Evolutionary conservation across 1,140 invertebrate species (phyloP).

Genomic region (silkworm (Bombyx mori)): ASM3026992v2 NC_085134.1:9990001-9990500

Average conservation of each 20-base stretch:
- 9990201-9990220: conserved; percentile 13
- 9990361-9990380: no score
- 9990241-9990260: conserved; percentile 39
- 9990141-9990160: not conserved
- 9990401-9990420: no score
- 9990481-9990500: no score
- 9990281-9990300: no score
- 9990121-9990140: not conserved
- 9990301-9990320: no score
- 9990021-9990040: conserved; percentile 44
- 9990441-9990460: no score
- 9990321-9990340: no score
- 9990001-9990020: conserved; percentile 34
- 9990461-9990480: no score
- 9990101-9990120: conserved; percentile 54
- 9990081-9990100: conserved; percentile 48
- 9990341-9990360: no score
- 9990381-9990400: no score
- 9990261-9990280: no score
- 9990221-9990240: conserved; percentile 29
- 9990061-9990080: conserved; percentile 45
- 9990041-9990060: conserved; percentile 51
- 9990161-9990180: conserved; percentile 21
- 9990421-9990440: no score
- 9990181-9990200: conserved; percentile 12